Base-by-base conservation (phyloP, 2,888 invertebrate genomes). In the Mesochorus sp. region DNA sequence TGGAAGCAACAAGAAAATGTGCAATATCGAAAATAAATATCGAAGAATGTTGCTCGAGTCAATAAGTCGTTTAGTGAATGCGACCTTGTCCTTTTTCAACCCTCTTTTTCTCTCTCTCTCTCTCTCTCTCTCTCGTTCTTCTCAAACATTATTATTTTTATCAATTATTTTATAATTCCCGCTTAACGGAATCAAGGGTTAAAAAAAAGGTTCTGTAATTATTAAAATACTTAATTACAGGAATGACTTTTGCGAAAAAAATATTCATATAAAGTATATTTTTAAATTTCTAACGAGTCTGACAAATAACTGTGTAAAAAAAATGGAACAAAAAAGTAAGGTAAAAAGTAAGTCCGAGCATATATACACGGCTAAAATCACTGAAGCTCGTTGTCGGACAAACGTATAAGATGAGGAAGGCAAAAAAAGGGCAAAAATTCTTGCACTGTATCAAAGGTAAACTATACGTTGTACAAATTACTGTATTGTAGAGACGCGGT, bases 401-500 rank as follows among this genome's bases (percentile, higher is more conserved):
- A 51, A 53, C 28, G 37, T 17, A 44, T 31, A 21, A 28, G 47
- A 47, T 39, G 39, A 37, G 12, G 2, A 10, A 68, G 59, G 34
- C n/a, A 70, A 51, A 24, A 31, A 44, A 57, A 42, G 31, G n/a
- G 61, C 8, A 51, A 62, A 71, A 62, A 71, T 71, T 42, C 28
- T 42, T 8, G 44, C 59, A 61, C 42, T 53, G 8, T 39, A 49
- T 26, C 59, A 71, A 66, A n/a, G 49, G 51, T 49, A 49, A 59
- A 47, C 39, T 44, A 28, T 47, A 42, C 44, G 28, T 64, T n/a
- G n/a, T 59, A 73, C 64, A 76, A 76, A 70, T 76, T 74, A 64
- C 59, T 4, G 53, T 66, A 66, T 64, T 44, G 39, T 28, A 14
- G 53, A 37, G 66, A 42, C 8, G 19, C 10, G 14, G 47, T 62